Conservation (phyloP, 2,113 vertebrate genomes). For the Haemorhous mexicanus region DNA sequence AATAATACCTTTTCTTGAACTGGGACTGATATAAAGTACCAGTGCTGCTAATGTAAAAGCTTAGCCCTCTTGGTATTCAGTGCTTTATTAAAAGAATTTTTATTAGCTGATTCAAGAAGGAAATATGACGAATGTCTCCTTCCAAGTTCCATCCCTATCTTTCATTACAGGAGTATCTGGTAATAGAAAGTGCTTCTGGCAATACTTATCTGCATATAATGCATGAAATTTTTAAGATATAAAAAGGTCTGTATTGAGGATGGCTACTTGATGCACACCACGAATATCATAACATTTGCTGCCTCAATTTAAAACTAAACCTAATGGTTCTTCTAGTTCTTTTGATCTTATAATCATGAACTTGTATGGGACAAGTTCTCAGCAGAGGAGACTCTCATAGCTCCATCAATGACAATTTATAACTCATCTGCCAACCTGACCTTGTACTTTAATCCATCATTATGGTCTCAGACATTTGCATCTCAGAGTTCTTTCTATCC, state of each 20-base stretch:
- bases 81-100: conserved; percentile 36
- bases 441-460: not conserved
- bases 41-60: not conserved
- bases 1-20: conserved; percentile 29
- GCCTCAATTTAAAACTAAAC: not conserved
- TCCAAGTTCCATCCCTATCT: conserved; percentile 10
- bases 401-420: not conserved
- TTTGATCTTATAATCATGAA: not conserved
- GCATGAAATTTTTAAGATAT: not conserved
- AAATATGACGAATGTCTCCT: conserved; percentile 22
- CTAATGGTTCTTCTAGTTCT: not conserved
- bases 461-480: not conserved
- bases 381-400: not conserved
- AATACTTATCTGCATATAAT: conserved; percentile 41
- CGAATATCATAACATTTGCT: not conserved
- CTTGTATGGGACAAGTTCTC: not conserved
- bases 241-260: not conserved
- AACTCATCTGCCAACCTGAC: not conserved
- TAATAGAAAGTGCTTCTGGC: conserved; percentile 39
- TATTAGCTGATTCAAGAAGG: conserved; percentile 52
- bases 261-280: not conserved
- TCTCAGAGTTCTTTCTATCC: not conserved
- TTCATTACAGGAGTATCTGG: not conserved
- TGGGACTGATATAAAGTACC: not conserved
- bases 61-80: conserved; percentile 6